Conservation (phyloP, 1,140 invertebrate species). For the Himalopsyche phryganea region DNA sequence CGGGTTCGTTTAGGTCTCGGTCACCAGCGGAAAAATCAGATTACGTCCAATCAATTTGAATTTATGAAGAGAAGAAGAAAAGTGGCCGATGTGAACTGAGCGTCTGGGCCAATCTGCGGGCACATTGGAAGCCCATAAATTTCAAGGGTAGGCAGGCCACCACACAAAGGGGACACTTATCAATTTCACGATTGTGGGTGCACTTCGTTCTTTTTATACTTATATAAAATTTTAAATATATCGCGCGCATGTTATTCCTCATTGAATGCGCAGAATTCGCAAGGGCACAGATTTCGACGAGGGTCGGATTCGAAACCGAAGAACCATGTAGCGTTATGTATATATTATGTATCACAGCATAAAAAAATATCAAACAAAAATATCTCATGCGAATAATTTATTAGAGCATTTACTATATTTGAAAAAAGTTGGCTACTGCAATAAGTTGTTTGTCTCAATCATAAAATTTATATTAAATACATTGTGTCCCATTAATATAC, state of each 20-base stretch:
- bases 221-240: conserved; percentile 30
- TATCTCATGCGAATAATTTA: no score
- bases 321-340: no score
- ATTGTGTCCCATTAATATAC: no score
- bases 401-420: no score
- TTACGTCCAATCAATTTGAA: conserved; percentile 55
- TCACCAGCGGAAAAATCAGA: conserved; percentile 50
- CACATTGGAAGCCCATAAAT: conserved; percentile 21
- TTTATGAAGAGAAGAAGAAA: conserved; percentile 44
- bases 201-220: conserved; percentile 12
- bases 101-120: background rate
- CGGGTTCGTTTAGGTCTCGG: no score
- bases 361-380: no score
- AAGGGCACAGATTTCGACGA: conserved; percentile 11
- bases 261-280: conserved; percentile 29
- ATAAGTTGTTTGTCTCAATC: no score
- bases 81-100: conserved; percentile 34
- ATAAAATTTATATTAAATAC: no score
- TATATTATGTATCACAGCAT: no score
- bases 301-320: conserved; percentile 1
- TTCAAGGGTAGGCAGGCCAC: conserved; percentile 3
- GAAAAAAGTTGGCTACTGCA: no score
- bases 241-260: conserved; percentile 23
- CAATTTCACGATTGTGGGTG: conserved; percentile 32
- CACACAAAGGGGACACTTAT: conserved; percentile 34